Evolutionary conservation across 1,140 invertebrate genomes (phyloP).

Genomic region (Bicyclus anynana): DNA sequence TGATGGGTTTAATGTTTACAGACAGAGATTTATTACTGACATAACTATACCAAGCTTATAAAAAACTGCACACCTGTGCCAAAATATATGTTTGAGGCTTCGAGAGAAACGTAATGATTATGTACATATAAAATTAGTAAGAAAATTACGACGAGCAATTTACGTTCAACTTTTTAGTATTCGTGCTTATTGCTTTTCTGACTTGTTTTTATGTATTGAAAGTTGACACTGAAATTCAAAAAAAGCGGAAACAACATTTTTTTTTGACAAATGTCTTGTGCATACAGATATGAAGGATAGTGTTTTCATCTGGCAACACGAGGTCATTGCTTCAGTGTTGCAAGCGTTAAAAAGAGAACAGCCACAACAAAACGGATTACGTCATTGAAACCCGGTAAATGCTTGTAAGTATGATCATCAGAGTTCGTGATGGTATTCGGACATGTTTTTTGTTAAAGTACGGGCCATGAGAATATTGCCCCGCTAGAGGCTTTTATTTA

Average conservation of each 20-base stretch:
- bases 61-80: slow-evolving; percentile 18
- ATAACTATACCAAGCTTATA: not conserved
- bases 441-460: not conserved
- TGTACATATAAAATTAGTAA: too few species aligned
- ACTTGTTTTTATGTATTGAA: too few species aligned
- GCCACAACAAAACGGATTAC: slow-evolving; percentile 41
- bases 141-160: too few species aligned
- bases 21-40: slow-evolving; percentile 3
- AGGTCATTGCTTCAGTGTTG: slow-evolving; percentile 44
- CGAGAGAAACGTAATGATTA: too few species aligned
- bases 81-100: slow-evolving; percentile 1
- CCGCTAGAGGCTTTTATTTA: too few species aligned
- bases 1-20: not conserved
- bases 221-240: too few species aligned
- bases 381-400: slow-evolving; percentile 21
- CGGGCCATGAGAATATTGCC: too few species aligned
- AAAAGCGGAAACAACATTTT: too few species aligned
- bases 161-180: too few species aligned
- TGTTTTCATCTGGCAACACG: slow-evolving; percentile 17
- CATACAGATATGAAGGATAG: slow-evolving; percentile 1
- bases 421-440: slow-evolving; percentile 13
- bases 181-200: too few species aligned
- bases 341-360: slow-evolving; percentile 39
- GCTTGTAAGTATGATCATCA: slow-evolving; percentile 22
- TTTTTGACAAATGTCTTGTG: not conserved